A percentile compares a stretch with the other conserved stretches of the same genome.
Conservation (phyloP, 2,888 invertebrate species). For the Cyclophora punctaria region DNA sequence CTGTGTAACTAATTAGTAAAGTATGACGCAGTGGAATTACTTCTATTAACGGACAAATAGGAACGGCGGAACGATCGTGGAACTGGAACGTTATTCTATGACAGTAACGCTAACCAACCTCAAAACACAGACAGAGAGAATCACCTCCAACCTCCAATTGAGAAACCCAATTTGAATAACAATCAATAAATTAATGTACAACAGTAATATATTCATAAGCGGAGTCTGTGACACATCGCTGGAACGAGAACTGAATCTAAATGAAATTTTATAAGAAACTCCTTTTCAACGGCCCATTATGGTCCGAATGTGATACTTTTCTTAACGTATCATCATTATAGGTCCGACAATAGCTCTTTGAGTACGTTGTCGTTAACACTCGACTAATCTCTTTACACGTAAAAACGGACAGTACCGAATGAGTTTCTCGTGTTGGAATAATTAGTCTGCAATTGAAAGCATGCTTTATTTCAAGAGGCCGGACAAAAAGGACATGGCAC, state of each 20-base stretch:
- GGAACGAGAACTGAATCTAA: slow-evolving; percentile 67
- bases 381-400: slow-evolving; percentile 72
- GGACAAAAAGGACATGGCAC: slow-evolving; percentile 66
- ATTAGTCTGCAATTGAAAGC: slow-evolving; percentile 74
- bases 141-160: slow-evolving; percentile 72
- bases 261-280: slow-evolving; percentile 69
- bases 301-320: slow-evolving; percentile 64
- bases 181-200: slow-evolving; percentile 75
- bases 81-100: slow-evolving; percentile 44
- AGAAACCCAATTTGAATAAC: slow-evolving; percentile 74
- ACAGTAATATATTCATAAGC: slow-evolving; percentile 67
- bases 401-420: slow-evolving; percentile 66
- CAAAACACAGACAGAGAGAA: slow-evolving; percentile 57
- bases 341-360: slow-evolving; percentile 60
- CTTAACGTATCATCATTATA: slow-evolving; percentile 70
- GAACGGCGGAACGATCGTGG: slow-evolving; percentile 27
- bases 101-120: slow-evolving; percentile 47
- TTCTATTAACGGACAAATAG: slow-evolving; percentile 29
- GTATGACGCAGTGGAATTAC: slow-evolving; percentile 38
- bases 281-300: slow-evolving; percentile 62
- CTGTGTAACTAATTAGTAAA: slow-evolving; percentile 36
- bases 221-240: slow-evolving; percentile 55
- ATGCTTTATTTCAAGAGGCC: slow-evolving; percentile 69
- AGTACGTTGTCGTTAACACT: slow-evolving; percentile 57
- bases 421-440: slow-evolving; percentile 73